Base-by-base conservation (phyloP, 53 echinoderm and acorn worm genomes). In the Temnopleurus reevesii region DNA sequence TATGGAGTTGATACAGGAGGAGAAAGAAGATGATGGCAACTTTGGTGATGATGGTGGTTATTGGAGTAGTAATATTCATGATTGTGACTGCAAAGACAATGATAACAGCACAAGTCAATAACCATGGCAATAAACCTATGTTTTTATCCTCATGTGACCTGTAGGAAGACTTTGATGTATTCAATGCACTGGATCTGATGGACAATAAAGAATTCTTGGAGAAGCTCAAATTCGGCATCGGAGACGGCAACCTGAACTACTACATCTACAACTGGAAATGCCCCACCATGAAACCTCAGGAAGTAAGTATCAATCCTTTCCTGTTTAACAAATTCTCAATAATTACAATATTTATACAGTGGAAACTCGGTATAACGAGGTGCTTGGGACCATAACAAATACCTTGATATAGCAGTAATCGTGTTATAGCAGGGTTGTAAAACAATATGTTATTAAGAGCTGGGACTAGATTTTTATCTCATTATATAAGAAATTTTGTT, bases 211-310 rank as follows among this genome's bases (percentile, higher is more conserved):
- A 93, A 30, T 93, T 99, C 90, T 91, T 99, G 44, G 99, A 99
- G 85, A 96, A 96, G 83, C 99, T 99, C 61, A 99, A 99, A 91
- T 99, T 99, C 91, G 99, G 99, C 83, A 99, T 99, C 56, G 99
- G 99, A 9, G 99, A 99, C 71, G 99, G 99, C 44, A 99, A 99
- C 91, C 91, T 99, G 89, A 96, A 99, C 92, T 99, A 99, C 59
- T 99, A 99, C 96, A 96, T 99, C 65, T 99, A 99, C 83, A 99
- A 99, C 90, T 99, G 99, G 99, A 92, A 92, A 65, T 99, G 99
- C 80, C 93, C 96, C 53, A 83, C 91, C 46, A 99, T 99, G 99
- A 89, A 93, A 90, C 96, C 99, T 41, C 86, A 93, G 17, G 91
- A 96, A 90, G 96, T 96, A 77, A 79, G 66, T 65, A n/a, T n/a